phyloP scores from a whole-genome alignment of 1,140 invertebrate genomes.

The Idris sp. region DNA sequence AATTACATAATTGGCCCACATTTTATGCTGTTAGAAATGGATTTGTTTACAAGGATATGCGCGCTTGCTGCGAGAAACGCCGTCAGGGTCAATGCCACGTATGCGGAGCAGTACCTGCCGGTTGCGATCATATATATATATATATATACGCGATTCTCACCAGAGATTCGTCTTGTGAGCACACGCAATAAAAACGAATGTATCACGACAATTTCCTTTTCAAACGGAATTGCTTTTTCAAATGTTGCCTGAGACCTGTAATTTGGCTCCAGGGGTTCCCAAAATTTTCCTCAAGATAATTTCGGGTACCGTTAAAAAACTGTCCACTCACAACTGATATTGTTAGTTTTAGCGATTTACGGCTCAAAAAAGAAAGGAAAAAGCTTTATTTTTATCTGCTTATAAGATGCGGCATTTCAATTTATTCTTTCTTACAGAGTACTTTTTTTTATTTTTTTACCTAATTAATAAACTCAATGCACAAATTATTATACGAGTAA shows the following conservation, averaged over 20 bases:
- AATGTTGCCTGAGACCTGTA: constrained; percentile 12
- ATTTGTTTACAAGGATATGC: constrained; percentile 68
- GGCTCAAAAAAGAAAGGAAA: too few relatives aligned
- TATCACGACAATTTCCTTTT: constrained; percentile 77
- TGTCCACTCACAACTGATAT: constrained; percentile 5
- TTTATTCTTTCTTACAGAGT: too few relatives aligned
- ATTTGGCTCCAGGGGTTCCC: constrained; percentile 10
- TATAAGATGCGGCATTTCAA: too few relatives aligned
- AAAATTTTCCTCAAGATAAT: constrained; percentile 12
- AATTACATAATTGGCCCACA: constrained; percentile 68
- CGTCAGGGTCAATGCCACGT: not conserved
- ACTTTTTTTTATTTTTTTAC: too few relatives aligned
- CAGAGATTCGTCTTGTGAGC: constrained; percentile 60
- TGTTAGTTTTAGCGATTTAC: constrained; percentile 18
- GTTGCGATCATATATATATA: too few relatives aligned
- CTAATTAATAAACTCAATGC: too few relatives aligned
- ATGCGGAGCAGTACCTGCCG: too few relatives aligned
- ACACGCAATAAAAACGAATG: constrained; percentile 74
- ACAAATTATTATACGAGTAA: not conserved
- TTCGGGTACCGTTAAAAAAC: constrained; percentile 36
- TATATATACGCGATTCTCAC: constrained; percentile 56
- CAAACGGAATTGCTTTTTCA: constrained; percentile 63
- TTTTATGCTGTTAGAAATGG: constrained; percentile 71
- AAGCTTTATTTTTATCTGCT: too few relatives aligned
- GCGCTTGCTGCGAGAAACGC: constrained; percentile 37